Evolutionary conservation across 2,113 vertebrate genomes (phyloP).

Genomic region (Nipponia nippon): DNA sequence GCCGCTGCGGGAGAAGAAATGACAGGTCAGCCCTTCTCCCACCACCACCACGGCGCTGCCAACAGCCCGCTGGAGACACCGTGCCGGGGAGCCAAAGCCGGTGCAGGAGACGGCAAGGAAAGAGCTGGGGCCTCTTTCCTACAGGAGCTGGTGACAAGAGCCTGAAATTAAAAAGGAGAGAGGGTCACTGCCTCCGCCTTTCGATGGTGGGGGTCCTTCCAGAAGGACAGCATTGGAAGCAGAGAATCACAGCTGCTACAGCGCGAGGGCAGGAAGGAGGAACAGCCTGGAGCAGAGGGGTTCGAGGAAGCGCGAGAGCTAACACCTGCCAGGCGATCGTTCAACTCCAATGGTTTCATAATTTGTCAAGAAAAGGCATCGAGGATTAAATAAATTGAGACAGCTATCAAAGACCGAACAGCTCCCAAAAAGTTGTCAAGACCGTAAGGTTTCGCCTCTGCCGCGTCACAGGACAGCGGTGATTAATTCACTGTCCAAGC

Average conservation of each 20-base stretch:
- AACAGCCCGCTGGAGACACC: not conserved
- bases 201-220: not conserved
- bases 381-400: not conserved
- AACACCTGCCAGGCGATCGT: rapidly evolving
- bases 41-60: not conserved
- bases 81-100: not conserved
- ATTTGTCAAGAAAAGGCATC: not conserved
- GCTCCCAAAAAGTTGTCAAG: not conserved
- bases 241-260: not conserved
- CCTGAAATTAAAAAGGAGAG: not conserved
- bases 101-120: not conserved
- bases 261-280: not conserved
- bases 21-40: not conserved
- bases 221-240: rapidly evolving
- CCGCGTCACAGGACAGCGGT: rapidly evolving
- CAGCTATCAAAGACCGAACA: not conserved
- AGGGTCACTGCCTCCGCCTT: not conserved
- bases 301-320: not conserved
- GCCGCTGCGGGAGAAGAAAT: conserved; percentile 53
- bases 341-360: not conserved
- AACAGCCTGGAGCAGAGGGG: rapidly evolving
- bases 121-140: not conserved
- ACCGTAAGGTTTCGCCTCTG: rapidly evolving
- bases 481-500: not conserved
- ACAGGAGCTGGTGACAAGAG: not conserved